Percentiles rank a stretch among this genome's conserved stretches.
Conservation (phyloP, 2,888 invertebrate genomes). For the Drosophila nr. perissopoda region DNA sequence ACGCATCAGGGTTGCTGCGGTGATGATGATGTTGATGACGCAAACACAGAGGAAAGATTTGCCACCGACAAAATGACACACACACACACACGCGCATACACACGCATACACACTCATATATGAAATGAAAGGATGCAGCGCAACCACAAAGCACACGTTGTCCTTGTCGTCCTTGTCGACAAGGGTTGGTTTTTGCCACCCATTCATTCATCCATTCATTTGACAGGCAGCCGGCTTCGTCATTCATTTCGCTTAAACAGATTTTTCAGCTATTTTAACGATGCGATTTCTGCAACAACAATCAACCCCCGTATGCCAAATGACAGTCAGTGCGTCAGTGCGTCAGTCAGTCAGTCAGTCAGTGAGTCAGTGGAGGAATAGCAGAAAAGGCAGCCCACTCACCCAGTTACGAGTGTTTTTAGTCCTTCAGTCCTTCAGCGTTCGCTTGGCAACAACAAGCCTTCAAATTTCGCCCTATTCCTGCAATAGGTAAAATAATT, state of each 20-base stretch:
- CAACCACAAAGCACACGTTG: slow-evolving; percentile 32
- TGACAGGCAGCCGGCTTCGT: slow-evolving; percentile 51
- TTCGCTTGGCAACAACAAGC: slow-evolving; percentile 72
- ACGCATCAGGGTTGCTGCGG: slow-evolving; percentile 54
- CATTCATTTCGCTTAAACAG: slow-evolving; percentile 68
- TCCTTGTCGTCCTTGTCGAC: slow-evolving; percentile 9
- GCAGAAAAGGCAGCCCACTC: slow-evolving; percentile 70
- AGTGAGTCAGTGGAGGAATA: slow-evolving; percentile 77
- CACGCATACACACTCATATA: slow-evolving; percentile 2
- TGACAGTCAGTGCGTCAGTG: slow-evolving; percentile 29
- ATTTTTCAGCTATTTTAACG: slow-evolving; percentile 76
- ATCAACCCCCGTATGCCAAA: slow-evolving; percentile 52
- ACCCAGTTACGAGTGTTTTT: slow-evolving; percentile 71
- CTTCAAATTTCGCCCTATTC: slow-evolving; percentile 64
- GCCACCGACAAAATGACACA: slow-evolving; percentile 48
- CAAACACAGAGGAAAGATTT: slow-evolving; percentile 70
- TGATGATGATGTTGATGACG: slow-evolving; percentile 66
- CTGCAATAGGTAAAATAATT: slow-evolving; percentile 61
- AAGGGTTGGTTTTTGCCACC: slow-evolving; percentile 45
- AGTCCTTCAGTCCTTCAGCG: slow-evolving; percentile 42
- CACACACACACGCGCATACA: neutral
- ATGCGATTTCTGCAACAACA: slow-evolving; percentile 69
- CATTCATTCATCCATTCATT: slow-evolving; percentile 18
- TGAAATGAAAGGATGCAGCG: slow-evolving; percentile 48
- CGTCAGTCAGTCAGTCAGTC: slow-evolving; percentile 66